These are phyloP conservation scores for Coturnix japonica DNA, from an alignment of 2,113 vertebrate species.

Conservation along the genomic window DNA sequence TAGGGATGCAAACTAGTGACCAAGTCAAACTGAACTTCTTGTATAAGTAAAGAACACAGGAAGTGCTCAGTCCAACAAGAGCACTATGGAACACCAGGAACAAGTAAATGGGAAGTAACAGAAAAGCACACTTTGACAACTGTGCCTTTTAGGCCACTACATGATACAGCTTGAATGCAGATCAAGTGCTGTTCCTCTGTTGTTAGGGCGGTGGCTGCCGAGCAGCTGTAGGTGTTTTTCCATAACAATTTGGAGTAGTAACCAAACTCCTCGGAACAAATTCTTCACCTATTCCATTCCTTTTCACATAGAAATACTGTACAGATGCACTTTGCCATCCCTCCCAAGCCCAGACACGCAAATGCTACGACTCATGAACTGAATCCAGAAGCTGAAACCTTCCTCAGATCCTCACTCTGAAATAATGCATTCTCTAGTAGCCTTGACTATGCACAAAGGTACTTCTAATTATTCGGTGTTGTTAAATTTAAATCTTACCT, in stretches of 20 bases:
- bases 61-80: background rate
- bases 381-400: background rate
- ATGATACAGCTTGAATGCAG: background rate
- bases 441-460: background rate
- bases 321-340: background rate
- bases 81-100: background rate
- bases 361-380: background rate
- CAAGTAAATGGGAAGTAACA: background rate
- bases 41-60: background rate
- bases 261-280: background rate
- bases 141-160: background rate
- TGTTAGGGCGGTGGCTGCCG: slow-evolving; percentile 27
- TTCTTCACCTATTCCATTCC: background rate
- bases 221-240: slow-evolving; percentile 40
- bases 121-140: background rate
- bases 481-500: background rate
- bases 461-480: background rate
- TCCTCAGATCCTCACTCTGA: background rate
- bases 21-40: background rate
- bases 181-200: slow-evolving; percentile 14
- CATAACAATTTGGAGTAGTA: background rate
- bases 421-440: background rate
- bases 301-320: background rate
- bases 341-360: background rate
- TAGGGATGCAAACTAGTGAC: background rate